A percentile compares a stretch with the other conserved stretches of the same genome.
Conservation (phyloP, 2,888 invertebrate species). For the Diadegma fenestrale region DNA sequence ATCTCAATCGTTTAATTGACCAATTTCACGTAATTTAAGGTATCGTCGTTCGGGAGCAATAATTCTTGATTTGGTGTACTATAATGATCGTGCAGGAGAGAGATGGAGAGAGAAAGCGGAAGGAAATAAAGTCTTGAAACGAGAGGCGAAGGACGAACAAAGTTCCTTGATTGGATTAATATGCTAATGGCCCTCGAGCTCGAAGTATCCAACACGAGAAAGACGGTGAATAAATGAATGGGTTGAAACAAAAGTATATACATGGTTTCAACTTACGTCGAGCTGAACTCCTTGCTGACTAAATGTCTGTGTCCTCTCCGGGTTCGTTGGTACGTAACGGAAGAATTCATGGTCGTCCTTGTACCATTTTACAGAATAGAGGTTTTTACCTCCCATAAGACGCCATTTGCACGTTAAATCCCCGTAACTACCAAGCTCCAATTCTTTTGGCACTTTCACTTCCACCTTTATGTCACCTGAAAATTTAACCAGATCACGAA, state of each 20-base stretch:
- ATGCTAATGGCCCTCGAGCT: conserved; percentile 60
- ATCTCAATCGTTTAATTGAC: conserved; percentile 62
- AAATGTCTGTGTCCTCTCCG: conserved; percentile 74
- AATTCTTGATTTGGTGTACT: conserved; percentile 60
- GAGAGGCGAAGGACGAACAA: conserved; percentile 32
- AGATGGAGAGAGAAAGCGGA: background rate
- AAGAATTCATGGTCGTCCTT: conserved; percentile 81
- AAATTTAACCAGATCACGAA: conserved; percentile 25
- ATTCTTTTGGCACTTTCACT: conserved; percentile 76
- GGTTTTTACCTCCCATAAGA: conserved; percentile 70
- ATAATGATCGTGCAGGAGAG: conserved; percentile 45
- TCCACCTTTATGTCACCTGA: conserved; percentile 75
- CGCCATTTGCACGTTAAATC: conserved; percentile 77
- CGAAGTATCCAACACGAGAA: conserved; percentile 12
- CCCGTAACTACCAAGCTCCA: conserved; percentile 73
- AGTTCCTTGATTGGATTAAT: conserved; percentile 67
- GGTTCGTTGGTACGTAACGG: conserved; percentile 77
- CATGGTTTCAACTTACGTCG: conserved; percentile 75
- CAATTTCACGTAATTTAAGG: conserved; percentile 61
- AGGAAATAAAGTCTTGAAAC: conserved; percentile 26
- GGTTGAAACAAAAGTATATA: conserved; percentile 38
- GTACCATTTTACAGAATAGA: conserved; percentile 82
- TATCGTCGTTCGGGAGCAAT: conserved; percentile 66
- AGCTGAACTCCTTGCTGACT: conserved; percentile 75
- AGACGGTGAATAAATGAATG: conserved; percentile 5